Conservation (phyloP, 2,797 vertebrate species). For the Rhodeus uyekii region DNA sequence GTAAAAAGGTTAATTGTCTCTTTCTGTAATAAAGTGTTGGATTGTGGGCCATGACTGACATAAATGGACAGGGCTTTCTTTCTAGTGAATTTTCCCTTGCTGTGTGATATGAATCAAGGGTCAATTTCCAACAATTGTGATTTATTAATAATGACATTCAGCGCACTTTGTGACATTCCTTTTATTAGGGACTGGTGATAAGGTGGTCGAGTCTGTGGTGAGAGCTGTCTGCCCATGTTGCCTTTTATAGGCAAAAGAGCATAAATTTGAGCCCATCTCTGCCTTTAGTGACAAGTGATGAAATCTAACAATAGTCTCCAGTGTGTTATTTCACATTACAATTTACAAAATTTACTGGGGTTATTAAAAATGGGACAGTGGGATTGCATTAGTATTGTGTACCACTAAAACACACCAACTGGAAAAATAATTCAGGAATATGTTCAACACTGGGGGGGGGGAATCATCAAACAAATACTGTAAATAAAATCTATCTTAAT, state of each 20-base stretch:
- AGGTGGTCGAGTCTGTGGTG: constrained; percentile 71
- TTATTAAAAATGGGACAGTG: constrained; percentile 43
- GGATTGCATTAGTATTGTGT: neutral
- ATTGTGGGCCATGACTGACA: constrained; percentile 75
- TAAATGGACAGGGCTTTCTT: constrained; percentile 67
- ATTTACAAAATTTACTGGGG: constrained; percentile 64
- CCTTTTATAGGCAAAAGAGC: constrained; percentile 69
- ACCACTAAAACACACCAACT: neutral
- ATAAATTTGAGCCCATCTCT: constrained; percentile 74
- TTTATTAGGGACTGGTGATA: constrained; percentile 78
- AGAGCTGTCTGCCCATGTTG: constrained; percentile 71
- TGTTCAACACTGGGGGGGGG: neutral
- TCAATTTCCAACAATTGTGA: constrained; percentile 78
- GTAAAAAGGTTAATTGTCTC: constrained; percentile 79
- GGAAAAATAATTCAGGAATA: no score
- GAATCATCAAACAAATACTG: neutral
- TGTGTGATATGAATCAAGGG: constrained; percentile 68
- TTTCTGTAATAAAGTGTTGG: constrained; percentile 77
- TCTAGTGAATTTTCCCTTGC: constrained; percentile 50
- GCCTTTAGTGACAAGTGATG: constrained; percentile 66
- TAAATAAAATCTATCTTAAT: neutral
- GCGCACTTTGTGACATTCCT: constrained; percentile 80
- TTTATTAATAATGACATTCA: constrained; percentile 82
- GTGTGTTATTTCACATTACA: constrained; percentile 67
- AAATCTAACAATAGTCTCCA: constrained; percentile 74